phyloP scores from a whole-genome alignment of 2,888 invertebrate genomes.

The Spisula solida region DNA sequence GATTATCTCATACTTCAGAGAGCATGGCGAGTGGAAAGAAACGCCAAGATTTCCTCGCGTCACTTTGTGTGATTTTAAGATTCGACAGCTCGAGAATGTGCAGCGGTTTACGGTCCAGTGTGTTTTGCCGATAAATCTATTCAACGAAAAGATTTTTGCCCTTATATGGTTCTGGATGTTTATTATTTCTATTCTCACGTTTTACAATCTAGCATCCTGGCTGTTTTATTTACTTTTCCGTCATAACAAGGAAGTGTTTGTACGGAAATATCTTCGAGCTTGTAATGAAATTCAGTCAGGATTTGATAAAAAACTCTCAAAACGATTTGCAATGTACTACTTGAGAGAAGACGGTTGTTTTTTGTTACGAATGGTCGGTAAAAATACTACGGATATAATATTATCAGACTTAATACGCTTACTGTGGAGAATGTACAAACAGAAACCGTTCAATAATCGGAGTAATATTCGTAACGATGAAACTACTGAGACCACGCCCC shows the following conservation, averaged over 20 bases:
- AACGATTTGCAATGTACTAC: constrained; percentile 76
- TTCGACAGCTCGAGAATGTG: constrained; percentile 76
- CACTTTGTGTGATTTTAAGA: constrained; percentile 78
- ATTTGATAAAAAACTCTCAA: constrained; percentile 76
- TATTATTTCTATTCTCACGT: constrained; percentile 70
- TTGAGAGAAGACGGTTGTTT: constrained; percentile 79
- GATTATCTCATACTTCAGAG: constrained; percentile 68
- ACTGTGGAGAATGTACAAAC: constrained; percentile 75
- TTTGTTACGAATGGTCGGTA: constrained; percentile 75
- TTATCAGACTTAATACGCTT: constrained; percentile 72
- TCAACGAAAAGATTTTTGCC: constrained; percentile 79
- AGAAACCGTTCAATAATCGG: constrained; percentile 49
- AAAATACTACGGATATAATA: constrained; percentile 77
- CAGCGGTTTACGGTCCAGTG: constrained; percentile 78
- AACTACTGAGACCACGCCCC: background rate
- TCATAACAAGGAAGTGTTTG: constrained; percentile 71
- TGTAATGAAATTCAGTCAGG: constrained; percentile 65
- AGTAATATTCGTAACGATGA: constrained; percentile 21
- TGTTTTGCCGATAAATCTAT: constrained; percentile 79
- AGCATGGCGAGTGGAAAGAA: constrained; percentile 73
- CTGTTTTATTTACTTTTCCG: constrained; percentile 73
- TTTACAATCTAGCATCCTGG: constrained; percentile 74
- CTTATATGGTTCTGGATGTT: constrained; percentile 80
- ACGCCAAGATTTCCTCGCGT: constrained; percentile 78
- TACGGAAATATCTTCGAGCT: constrained; percentile 74